Percentiles rank a stretch among this genome's conserved stretches.
These are phyloP conservation scores for Fragum fragum DNA, from an alignment of 2,888 invertebrate species.

Conservation along the genomic window DNA sequence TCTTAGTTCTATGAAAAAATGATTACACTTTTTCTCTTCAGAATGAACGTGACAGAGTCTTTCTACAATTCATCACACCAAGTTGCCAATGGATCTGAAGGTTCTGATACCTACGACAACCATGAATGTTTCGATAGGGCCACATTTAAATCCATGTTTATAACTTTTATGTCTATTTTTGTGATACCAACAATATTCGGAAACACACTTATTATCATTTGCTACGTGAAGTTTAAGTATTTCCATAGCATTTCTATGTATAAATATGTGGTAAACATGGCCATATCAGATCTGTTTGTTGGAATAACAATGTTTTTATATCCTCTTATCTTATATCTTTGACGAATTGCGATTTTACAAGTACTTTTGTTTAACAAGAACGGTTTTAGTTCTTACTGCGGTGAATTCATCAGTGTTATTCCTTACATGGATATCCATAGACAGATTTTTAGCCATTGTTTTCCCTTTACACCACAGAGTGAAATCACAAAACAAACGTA, in stretches of 20 bases:
- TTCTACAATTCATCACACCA: not conserved
- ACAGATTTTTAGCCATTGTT: constrained; percentile 12
- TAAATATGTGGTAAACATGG: constrained; percentile 8
- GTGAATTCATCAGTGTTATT: not conserved
- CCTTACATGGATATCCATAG: not conserved
- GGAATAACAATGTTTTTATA: constrained; percentile 6
- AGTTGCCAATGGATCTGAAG: not conserved
- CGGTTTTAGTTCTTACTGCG: not conserved
- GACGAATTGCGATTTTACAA: not conserved
- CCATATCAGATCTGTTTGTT: not conserved
- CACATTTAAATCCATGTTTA: not conserved
- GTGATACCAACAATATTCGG: not conserved
- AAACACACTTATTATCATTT: not conserved
- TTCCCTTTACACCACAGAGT: not conserved
- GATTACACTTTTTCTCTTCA: constrained; percentile 7
- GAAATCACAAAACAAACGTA: constrained; percentile 5
- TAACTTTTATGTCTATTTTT: not conserved
- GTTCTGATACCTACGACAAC: not conserved
- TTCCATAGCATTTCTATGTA: not conserved
- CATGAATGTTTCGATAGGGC: not conserved
- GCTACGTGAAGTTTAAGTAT: constrained; percentile 1
- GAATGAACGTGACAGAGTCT: not conserved
- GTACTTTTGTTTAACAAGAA: not conserved
- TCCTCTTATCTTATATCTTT: not conserved
- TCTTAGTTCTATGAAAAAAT: no score